phyloP scores from a whole-genome alignment of 2,888 invertebrate species.

The Plagodis dolabraria region DNA sequence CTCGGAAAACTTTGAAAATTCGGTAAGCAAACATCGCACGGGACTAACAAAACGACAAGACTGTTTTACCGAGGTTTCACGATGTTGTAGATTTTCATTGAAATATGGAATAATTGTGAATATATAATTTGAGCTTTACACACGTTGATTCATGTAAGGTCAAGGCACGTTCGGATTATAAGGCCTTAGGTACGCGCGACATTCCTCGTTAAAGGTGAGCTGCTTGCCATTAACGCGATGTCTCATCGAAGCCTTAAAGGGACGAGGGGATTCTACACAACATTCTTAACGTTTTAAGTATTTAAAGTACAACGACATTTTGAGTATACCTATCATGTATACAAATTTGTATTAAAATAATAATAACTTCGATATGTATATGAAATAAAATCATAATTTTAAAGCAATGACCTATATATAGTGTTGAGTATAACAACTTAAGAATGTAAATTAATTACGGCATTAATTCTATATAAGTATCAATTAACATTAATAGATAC shows the following conservation, averaged over 20 bases:
- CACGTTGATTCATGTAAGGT: constrained; percentile 40
- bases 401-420: constrained; percentile 8
- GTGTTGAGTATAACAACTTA: constrained; percentile 1
- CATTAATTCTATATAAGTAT: constrained; percentile 6
- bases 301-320: constrained; percentile 2
- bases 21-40: neutral
- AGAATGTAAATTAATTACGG: neutral
- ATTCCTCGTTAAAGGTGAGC: constrained; percentile 57
- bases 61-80: constrained; percentile 9
- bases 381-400: too few relatives aligned
- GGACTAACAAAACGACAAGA: constrained; percentile 8
- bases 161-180: constrained; percentile 44
- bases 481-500: constrained; percentile 16
- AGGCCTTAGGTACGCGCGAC: constrained; percentile 38
- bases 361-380: neutral
- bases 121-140: constrained; percentile 25
- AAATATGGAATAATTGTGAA: constrained; percentile 24
- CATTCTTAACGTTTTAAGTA: constrained; percentile 20
- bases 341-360: constrained; percentile 3
- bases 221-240: constrained; percentile 41
- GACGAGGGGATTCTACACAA: constrained; percentile 22
- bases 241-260: constrained; percentile 43
- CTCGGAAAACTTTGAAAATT: constrained; percentile 38
- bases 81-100: constrained; percentile 12
- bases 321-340: neutral